phyloP scores from a whole-genome alignment of 2,888 invertebrate genomes.

The Eumerus sabulonum region DNA sequence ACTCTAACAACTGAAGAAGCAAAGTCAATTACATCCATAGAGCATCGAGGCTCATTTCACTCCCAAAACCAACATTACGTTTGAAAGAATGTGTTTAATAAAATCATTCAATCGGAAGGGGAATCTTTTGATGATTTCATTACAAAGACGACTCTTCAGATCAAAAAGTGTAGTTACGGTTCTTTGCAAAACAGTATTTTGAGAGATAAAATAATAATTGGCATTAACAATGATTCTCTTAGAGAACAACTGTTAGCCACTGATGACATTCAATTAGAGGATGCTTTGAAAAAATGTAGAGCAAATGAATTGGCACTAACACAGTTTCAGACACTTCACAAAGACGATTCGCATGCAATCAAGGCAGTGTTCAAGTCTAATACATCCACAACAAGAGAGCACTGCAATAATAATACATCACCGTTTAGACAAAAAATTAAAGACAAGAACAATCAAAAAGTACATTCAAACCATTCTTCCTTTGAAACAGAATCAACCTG shows the following conservation, averaged over 20 bases:
- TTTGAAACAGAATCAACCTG: no score
- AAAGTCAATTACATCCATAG: conserved; percentile 16
- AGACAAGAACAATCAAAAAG: conserved; percentile 8
- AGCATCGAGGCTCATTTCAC: conserved; percentile 18
- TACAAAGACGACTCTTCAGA: conserved; percentile 25
- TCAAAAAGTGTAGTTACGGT: conserved; percentile 35
- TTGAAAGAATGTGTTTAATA: conserved; percentile 24
- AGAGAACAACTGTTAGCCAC: conserved; percentile 23
- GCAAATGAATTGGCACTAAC: conserved; percentile 26
- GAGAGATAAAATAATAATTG: conserved; percentile 29
- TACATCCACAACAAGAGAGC: background rate
- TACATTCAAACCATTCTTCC: background rate
- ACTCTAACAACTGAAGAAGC: conserved; percentile 21
- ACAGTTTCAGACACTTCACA: conserved; percentile 27
- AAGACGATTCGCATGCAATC: conserved; percentile 28
- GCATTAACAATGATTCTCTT: conserved; percentile 18
- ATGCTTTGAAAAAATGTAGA: conserved; percentile 27
- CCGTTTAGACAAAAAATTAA: conserved; percentile 4
- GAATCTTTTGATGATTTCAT: conserved; percentile 38
- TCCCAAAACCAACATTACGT: conserved; percentile 23
- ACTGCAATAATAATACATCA: conserved; percentile 12
- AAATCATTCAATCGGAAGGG: conserved; percentile 13
- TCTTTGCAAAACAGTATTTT: conserved; percentile 26
- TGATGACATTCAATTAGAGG: conserved; percentile 28
- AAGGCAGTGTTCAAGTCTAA: conserved; percentile 10